These are phyloP conservation scores for Adineta ricciae DNA, from an alignment of 2,888 invertebrate genomes.

Conservation along the genomic window DNA sequence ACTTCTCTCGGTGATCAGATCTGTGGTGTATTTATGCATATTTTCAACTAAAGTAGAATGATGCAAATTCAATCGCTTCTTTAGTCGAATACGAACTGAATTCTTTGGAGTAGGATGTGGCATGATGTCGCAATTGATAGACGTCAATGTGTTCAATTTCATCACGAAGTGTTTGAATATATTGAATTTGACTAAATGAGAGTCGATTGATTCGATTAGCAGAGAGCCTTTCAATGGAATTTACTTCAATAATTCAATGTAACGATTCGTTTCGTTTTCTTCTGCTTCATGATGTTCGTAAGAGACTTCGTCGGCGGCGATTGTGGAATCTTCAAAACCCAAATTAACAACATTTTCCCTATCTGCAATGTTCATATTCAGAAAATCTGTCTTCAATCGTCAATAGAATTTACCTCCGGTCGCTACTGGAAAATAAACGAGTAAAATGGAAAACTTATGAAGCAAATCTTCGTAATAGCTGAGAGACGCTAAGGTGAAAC, in stretches of 20 bases:
- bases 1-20: background rate
- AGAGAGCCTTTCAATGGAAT: background rate
- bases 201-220: background rate
- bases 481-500: background rate
- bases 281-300: background rate
- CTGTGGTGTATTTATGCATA: constrained; percentile 10
- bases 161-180: background rate
- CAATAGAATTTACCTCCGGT: background rate
- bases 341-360: constrained; percentile 1
- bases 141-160: constrained; percentile 18
- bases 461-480: constrained; percentile 19
- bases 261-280: constrained; percentile 19
- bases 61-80: too few relatives aligned
- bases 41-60: background rate
- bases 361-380: background rate
- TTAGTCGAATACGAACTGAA: background rate
- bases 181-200: background rate
- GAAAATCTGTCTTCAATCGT: background rate
- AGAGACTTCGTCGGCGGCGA: background rate
- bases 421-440: background rate
- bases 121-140: constrained; percentile 9
- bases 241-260: constrained; percentile 20
- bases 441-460: constrained; percentile 8
- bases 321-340: constrained; percentile 16
- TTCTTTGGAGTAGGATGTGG: constrained; percentile 15